Conservation (phyloP, 1,140 invertebrate species). For the Augochlora pura region DNA sequence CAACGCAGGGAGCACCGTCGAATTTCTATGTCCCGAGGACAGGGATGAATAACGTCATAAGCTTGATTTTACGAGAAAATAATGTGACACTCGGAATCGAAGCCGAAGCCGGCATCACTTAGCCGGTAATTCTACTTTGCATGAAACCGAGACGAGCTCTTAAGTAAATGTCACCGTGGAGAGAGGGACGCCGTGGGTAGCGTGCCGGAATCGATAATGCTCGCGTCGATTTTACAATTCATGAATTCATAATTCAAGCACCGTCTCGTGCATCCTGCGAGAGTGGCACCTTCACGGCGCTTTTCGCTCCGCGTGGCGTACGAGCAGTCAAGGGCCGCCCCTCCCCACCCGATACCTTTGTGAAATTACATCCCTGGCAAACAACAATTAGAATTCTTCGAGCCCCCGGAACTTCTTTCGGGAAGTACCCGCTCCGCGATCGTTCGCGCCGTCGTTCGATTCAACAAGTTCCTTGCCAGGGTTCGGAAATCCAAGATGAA, state of each 20-base stretch:
- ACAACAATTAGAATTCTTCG: slow-evolving; percentile 19
- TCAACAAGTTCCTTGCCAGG: slow-evolving; percentile 16
- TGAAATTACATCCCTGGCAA: slow-evolving; percentile 8
- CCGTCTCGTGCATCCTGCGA: slow-evolving; percentile 32
- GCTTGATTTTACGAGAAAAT: slow-evolving; percentile 32
- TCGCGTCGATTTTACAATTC: slow-evolving; percentile 74
- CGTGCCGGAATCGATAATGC: slow-evolving; percentile 57
- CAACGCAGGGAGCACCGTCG: background rate
- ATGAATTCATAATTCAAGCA: slow-evolving; percentile 75
- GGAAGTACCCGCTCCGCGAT: too few species aligned
- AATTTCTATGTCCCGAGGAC: background rate
- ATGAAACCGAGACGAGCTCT: slow-evolving; percentile 49
- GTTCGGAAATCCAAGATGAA: slow-evolving; percentile 3
- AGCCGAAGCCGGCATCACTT: slow-evolving; percentile 49
- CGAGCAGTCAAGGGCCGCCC: background rate
- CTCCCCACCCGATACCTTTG: background rate
- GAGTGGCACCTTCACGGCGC: slow-evolving; percentile 32
- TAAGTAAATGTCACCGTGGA: slow-evolving; percentile 37
- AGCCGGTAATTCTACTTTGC: slow-evolving; percentile 48
- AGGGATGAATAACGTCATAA: slow-evolving; percentile 5
- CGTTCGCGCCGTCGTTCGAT: background rate
- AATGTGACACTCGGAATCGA: slow-evolving; percentile 33
- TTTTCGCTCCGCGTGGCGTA: slow-evolving; percentile 22
- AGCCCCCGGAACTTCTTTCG: background rate
- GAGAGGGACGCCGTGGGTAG: slow-evolving; percentile 48